phyloP scores from a whole-genome alignment of 2,113 vertebrate species.

The Phocoena sinus region DNA sequence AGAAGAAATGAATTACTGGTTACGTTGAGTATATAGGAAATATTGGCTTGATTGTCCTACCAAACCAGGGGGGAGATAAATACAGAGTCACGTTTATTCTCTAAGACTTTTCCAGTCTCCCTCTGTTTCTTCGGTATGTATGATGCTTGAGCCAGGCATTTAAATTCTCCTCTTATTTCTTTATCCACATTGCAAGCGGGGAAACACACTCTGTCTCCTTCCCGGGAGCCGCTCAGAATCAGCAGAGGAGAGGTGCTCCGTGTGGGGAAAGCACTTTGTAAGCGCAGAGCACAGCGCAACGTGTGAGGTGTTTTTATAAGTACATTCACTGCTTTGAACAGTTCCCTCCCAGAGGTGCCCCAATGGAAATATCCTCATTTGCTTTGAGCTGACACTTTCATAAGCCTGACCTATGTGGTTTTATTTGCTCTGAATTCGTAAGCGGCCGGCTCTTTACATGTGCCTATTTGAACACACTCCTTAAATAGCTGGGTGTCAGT shows the following conservation, averaged over 20 bases:
- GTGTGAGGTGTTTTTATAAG: background rate
- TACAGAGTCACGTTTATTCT: background rate
- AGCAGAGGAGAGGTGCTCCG: fast-evolving
- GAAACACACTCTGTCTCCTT: background rate
- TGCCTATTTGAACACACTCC: background rate
- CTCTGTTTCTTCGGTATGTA: background rate
- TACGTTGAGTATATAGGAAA: fast-evolving
- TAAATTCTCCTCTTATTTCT: background rate
- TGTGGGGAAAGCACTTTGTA: background rate
- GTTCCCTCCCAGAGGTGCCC: background rate
- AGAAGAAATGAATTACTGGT: background rate
- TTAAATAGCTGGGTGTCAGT: fast-evolving
- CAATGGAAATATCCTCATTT: background rate
- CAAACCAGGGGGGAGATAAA: background rate
- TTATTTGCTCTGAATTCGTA: conserved; percentile 8
- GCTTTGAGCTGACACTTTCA: background rate
- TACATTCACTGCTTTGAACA: background rate
- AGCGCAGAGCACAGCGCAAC: fast-evolving
- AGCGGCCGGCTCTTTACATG: background rate
- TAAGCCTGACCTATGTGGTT: background rate
- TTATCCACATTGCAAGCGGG: fast-evolving
- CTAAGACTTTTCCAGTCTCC: background rate
- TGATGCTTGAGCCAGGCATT: fast-evolving
- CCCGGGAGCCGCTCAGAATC: fast-evolving
- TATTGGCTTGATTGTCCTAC: background rate